Conservation (phyloP, 2,888 invertebrate genomes). For the Galerucella pusilla region DNA sequence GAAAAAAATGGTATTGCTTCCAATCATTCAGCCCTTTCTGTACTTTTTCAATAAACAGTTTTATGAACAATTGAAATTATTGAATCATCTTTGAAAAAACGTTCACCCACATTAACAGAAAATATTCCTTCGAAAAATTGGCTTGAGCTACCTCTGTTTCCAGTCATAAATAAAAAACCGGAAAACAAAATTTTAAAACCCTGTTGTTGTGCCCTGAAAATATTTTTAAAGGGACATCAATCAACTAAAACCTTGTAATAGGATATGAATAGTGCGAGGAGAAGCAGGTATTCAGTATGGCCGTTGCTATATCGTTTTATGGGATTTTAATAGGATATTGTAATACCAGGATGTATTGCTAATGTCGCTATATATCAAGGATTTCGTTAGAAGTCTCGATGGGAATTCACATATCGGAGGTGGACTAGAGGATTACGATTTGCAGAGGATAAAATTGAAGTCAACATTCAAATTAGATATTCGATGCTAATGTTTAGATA, state of each 20-base stretch:
- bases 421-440: constrained; percentile 13
- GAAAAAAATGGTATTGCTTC: too few relatives aligned
- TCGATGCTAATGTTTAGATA: neutral
- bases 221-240: constrained; percentile 51
- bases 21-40: too few relatives aligned
- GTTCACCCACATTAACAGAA: too few relatives aligned
- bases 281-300: constrained; percentile 35
- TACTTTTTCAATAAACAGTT: too few relatives aligned
- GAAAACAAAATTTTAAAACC: constrained; percentile 51
- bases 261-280: constrained; percentile 52
- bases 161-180: constrained; percentile 56
- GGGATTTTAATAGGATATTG: constrained; percentile 55
- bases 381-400: constrained; percentile 46
- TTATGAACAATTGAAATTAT: too few relatives aligned
- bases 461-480: neutral
- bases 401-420: constrained; percentile 12
- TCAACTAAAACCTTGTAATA: constrained; percentile 60
- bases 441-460: neutral
- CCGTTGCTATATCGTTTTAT: constrained; percentile 54
- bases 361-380: constrained; percentile 59
- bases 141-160: neutral
- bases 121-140: neutral
- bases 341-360: constrained; percentile 60
- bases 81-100: too few relatives aligned
- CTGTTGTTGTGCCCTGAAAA: constrained; percentile 27